Evolutionary conservation across 2,797 vertebrate genomes (phyloP), one percentile per base, ranked within the genome.

Genomic region (Anas georgica): DNA sequence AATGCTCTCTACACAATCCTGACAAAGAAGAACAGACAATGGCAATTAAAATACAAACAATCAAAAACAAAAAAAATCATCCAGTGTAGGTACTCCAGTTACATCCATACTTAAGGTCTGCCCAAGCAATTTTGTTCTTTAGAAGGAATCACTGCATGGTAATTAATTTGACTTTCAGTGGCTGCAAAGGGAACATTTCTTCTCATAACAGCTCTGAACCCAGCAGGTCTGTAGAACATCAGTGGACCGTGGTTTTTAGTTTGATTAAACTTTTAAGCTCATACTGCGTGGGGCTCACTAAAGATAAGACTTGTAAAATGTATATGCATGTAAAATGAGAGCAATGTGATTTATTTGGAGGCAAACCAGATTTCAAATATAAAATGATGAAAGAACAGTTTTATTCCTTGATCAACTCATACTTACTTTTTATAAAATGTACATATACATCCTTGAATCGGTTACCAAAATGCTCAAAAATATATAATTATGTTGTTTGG

Each of bases 401-500:
- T 95, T 83, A 70, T 18, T 93, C 17, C 28, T 21, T 69, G 59
- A 73, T 79, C 64, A 84, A 43, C 59, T 88, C 37, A 33, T 55
- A 76, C 13, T 87, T 64, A 41, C 20, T 86, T 75, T 90, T 86
- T 82, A 37, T 6, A 83, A 29, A 62, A 54, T 79, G 31, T 90
- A 83, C 35, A 56, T 55, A 59, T 52, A 79, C 37, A 63, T 83
- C 72, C 76, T 92, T 72, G 94, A 97, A 93, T 96, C 73, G 83
- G n/a, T 74, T 73, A 31, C 20, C 91, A 95, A 95, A 97, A 86
- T 96, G 15, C 7, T 72, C 62, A 90, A 93, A 94, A 92, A 64
- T 88, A 66, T 80, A 41, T 80, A 96, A 96, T 97, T 95, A 83
- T 37, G n/a, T 95, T 94, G 68, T 93, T 96, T 85, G 63, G 91